Percentiles rank a stretch among this genome's conserved stretches.
Evolutionary conservation across 2,113 vertebrate genomes (phyloP).

Genomic region (Notechis scutatus): DNA sequence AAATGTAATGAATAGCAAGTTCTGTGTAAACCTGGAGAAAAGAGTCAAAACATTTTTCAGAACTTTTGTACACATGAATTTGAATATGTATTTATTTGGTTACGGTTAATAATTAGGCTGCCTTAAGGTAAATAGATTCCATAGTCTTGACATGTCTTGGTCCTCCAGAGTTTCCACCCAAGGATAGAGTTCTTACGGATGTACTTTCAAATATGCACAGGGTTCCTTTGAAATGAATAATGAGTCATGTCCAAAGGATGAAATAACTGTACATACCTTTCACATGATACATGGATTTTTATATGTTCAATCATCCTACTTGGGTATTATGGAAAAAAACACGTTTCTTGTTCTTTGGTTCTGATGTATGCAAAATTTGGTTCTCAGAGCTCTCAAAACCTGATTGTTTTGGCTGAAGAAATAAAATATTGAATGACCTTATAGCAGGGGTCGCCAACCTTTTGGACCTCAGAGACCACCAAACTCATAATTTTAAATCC

Average conservation of each 20-base stretch:
- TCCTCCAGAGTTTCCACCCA: not conserved
- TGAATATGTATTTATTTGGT: not conserved
- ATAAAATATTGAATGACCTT: not conserved
- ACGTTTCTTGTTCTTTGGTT: not conserved
- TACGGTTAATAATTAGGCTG: not conserved
- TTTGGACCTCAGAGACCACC: no score
- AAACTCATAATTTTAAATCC: no score
- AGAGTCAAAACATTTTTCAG: not conserved
- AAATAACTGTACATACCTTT: not conserved
- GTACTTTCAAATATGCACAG: not conserved
- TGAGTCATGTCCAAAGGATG: not conserved
- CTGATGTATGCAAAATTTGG: not conserved
- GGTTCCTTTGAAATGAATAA: not conserved
- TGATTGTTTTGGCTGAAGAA: conserved; percentile 1
- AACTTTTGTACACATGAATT: not conserved
- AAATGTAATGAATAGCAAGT: not conserved
- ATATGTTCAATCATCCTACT: not conserved
- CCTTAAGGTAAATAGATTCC: not conserved
- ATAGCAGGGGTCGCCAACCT: not conserved
- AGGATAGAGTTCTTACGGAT: not conserved
- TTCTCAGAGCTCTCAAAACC: not conserved
- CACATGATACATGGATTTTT: not conserved
- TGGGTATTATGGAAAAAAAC: not conserved
- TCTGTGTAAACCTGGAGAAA: not conserved
- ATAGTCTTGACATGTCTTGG: not conserved